Base-by-base conservation (phyloP, 1,140 invertebrate genomes). In the Procambarus virginalis region DNA sequence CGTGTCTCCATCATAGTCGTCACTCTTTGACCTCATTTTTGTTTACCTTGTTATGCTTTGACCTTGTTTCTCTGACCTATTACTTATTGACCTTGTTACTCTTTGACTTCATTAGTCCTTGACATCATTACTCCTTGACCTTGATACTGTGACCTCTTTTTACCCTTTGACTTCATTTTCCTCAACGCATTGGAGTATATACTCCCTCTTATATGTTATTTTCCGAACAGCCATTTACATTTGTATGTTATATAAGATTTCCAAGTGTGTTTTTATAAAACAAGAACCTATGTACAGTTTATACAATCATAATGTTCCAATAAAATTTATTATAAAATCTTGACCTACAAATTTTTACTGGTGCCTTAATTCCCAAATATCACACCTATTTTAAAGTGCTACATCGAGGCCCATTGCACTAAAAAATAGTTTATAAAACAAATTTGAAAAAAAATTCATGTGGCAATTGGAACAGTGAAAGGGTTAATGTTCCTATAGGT, bases 241-340 rank as follows among this genome's bases (percentile, higher is more conserved):
- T 58, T 86, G 84, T 46, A 86, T 79, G 58, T 79, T 86, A 86
- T 46, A 55, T 86, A 86, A 86, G 76, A 68, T 79, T 45, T 34
- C 58, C 77, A 64, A 48, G 73, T 64, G 75, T 86, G 84, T 76
- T 86, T 86, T 86, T 86, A 86, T 86, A 86, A 86, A 86, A 76
- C 84, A 86, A 86, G 58, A 78, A 73, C 68, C 58, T 86, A 86
- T 86, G 84, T 86, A 86, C 84, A 86, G 84, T 86, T 86, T 86
- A 86, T 86, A 86, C 84, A 86, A 60, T 79, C 77, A 86, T 73
- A 55, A 79, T 86, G 55, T 79, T 86, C 75, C 64, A 60, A 86
- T 79, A 86, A 86, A 79, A 60, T 48, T 79, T 79, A 64, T 68
- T 46, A 64, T 46, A 83, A 68, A 60, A 60, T 34, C 22, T 60